Evolutionary conservation across 2,888 invertebrate species (phyloP).

Genomic region (Listrodromus nycthemerus): DNA sequence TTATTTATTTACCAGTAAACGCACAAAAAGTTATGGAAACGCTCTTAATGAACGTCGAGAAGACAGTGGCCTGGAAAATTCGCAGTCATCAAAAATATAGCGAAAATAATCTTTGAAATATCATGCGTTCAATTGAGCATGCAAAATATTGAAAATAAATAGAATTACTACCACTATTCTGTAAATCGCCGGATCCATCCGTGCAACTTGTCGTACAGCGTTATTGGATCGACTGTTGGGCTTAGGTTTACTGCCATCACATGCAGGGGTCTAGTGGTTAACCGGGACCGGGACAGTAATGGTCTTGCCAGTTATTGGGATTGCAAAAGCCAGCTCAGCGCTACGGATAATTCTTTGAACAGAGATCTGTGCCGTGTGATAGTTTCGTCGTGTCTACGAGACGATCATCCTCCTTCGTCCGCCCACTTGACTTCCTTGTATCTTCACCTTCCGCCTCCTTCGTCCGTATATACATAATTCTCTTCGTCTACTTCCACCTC

Average conservation of each 20-base stretch:
- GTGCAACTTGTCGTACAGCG: too few relatives aligned
- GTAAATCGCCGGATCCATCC: too few relatives aligned
- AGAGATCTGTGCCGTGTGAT: conserved; percentile 81
- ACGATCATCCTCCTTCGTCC: conserved; percentile 58
- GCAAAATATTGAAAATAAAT: too few relatives aligned
- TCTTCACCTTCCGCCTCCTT: conserved; percentile 12
- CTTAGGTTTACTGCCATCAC: background rate
- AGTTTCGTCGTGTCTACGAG: conserved; percentile 69
- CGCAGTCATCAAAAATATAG: too few relatives aligned
- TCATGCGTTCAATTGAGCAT: too few relatives aligned
- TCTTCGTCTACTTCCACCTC: conserved; percentile 22
- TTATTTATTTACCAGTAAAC: too few relatives aligned
- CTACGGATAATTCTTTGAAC: conserved; percentile 81
- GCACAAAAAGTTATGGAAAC: too few relatives aligned
- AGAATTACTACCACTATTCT: too few relatives aligned
- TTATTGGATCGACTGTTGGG: background rate
- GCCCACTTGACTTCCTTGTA: background rate
- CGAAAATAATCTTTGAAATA: too few relatives aligned
- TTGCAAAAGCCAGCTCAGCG: conserved; percentile 76
- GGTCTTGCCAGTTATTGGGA: conserved; percentile 60
- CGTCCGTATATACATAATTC: conserved; percentile 20
- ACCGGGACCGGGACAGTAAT: background rate
- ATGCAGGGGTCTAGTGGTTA: background rate
- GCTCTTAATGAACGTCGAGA: too few relatives aligned
- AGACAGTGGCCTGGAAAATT: too few relatives aligned